Percentiles rank a stretch among this genome's conserved stretches.
phyloP scores from a whole-genome alignment of 2,888 invertebrate species.

The Criorhina ranunculi region DNA sequence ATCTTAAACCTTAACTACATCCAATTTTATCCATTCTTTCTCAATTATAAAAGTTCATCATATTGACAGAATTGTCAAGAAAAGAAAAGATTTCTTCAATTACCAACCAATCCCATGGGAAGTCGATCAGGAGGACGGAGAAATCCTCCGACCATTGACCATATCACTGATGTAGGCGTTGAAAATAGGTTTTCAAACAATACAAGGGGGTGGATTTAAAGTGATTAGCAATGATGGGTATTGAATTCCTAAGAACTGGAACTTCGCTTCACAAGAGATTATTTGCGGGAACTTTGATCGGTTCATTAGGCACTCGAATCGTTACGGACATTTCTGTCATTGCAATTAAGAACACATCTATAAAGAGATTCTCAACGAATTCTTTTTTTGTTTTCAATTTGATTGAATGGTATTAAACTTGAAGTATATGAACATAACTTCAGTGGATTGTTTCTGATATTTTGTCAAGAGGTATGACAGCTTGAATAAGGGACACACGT shows the following conservation, averaged over 20 bases:
- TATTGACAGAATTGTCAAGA: neutral
- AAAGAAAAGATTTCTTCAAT: neutral
- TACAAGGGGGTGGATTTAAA: conserved; percentile 41
- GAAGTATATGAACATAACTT: neutral
- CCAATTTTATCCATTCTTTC: neutral
- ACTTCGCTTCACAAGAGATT: conserved; percentile 1
- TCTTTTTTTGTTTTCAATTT: neutral
- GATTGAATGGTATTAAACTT: neutral
- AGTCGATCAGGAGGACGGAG: no score
- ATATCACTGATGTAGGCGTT: conserved; percentile 3
- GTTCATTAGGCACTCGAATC: conserved; percentile 18
- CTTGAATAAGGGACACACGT: neutral
- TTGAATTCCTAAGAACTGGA: conserved; percentile 16
- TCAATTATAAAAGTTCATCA: neutral
- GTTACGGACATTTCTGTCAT: neutral
- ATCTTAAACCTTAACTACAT: neutral
- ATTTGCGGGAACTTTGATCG: conserved; percentile 8
- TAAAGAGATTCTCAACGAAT: neutral
- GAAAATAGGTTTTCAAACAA: conserved; percentile 11
- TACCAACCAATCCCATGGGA: neutral
- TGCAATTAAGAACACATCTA: conserved; percentile 22
- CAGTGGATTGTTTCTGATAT: neutral
- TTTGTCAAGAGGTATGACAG: neutral
- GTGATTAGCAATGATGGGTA: conserved; percentile 39
- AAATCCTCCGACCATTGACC: neutral